These are phyloP conservation scores for Campoletis raptor DNA, from an alignment of 2,888 invertebrate species.

Conservation along the genomic window DNA sequence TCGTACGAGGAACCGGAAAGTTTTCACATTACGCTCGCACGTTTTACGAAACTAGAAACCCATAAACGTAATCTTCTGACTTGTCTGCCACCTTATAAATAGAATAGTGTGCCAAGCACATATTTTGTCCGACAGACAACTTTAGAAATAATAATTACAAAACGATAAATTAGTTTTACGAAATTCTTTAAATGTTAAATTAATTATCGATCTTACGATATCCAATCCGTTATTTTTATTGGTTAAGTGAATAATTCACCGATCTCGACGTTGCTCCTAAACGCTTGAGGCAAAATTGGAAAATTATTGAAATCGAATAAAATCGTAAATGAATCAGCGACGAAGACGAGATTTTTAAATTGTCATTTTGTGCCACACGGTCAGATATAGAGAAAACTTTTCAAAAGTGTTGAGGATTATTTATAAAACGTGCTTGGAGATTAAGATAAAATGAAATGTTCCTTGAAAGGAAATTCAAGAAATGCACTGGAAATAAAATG, in stretches of 20 bases:
- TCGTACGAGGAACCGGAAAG: conserved; percentile 50
- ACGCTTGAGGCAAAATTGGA: background rate
- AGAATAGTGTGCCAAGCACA: background rate
- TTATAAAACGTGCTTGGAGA: too few species aligned
- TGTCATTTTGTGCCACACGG: background rate
- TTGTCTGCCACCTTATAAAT: background rate
- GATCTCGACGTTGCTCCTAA: background rate
- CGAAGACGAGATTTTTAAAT: background rate
- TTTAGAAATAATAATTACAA: background rate
- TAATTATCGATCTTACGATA: background rate
- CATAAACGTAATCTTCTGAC: background rate
- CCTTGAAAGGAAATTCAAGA: background rate
- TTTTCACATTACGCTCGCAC: conserved; percentile 31
- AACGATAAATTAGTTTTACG: background rate
- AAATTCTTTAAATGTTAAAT: background rate
- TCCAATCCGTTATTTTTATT: background rate
- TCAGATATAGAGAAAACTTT: too few species aligned
- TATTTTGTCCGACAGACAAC: background rate
- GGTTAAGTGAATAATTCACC: background rate
- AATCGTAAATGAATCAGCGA: background rate
- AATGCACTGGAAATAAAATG: too few species aligned
- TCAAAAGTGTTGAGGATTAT: too few species aligned
- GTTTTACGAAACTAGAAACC: conserved; percentile 31
- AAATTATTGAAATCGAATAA: background rate
- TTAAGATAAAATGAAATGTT: too few species aligned